Conservation (phyloP, 1,140 invertebrate species). For the Lepidurus couesii region DNA sequence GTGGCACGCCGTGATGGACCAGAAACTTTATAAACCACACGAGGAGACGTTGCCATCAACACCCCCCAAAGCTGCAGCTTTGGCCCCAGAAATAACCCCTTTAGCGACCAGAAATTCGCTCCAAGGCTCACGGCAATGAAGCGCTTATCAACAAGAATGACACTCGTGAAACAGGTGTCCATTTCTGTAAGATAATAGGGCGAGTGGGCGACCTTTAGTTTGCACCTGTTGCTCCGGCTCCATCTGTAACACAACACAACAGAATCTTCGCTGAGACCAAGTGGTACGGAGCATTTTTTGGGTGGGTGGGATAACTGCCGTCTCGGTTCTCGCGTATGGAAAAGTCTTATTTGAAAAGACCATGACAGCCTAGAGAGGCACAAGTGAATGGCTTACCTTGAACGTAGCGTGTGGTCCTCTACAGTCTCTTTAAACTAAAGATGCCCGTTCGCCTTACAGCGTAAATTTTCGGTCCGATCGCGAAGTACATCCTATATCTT, state of each 20-base stretch:
- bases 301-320: too few species aligned
- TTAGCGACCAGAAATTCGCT: neutral
- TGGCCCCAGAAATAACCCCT: neutral
- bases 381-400: constrained; percentile 18
- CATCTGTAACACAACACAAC: too few species aligned
- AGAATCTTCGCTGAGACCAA: too few species aligned
- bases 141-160: neutral
- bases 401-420: constrained; percentile 11
- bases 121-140: neutral
- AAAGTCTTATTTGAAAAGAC: neutral
- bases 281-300: too few species aligned
- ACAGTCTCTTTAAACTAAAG: too few species aligned
- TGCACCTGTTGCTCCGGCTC: neutral
- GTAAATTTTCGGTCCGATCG: too few species aligned
- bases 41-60: neutral
- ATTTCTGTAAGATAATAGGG: neutral
- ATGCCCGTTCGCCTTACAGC: too few species aligned
- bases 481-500: too few species aligned
- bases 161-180: neutral
- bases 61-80: neutral
- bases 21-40: neutral
- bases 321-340: neutral
- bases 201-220: constrained; percentile 1
- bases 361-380: neutral
- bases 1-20: constrained; percentile 17